Base-by-base conservation (phyloP, 2,113 vertebrate species). In the Seriola aureovittata region DNA sequence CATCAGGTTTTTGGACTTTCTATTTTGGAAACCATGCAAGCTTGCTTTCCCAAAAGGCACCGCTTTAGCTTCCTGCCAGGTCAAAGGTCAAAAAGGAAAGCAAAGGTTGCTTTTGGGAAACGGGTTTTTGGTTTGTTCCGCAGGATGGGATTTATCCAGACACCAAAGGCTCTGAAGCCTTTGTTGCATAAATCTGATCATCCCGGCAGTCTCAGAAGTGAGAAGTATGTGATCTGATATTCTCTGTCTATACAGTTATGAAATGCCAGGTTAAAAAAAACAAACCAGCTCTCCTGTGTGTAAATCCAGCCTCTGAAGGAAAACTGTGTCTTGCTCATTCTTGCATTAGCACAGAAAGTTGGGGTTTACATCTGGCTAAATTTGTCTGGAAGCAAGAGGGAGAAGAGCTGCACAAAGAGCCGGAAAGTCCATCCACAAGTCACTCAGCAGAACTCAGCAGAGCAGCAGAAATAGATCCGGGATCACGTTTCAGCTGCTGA, bases 381-480 rank as follows among this genome's bases (percentile, higher is more conserved):
- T 78, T 32, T 62, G 66, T 72, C 50, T 63, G 46, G 59, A 44
- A 50, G 68, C 42, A 23, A 21, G 60, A 4, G 16, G 21, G 29
- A 67, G 71, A 21, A 5, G 63, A 71, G 58, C 14, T 42, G 48
- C 21, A 70, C 79, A 74, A 55, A 46, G 75, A 78, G 44, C 38
- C 12, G 25, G 52, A 54, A 60, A 75, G 87, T 81, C 29, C 82
- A 70, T 65, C 50, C 1, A 12, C n/a, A 34, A 66, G 73, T 65
- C 7, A 10, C 29, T 59, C 71, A 25, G 80, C 71, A 25, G 80
- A 88, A 71, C 55, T 69, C 62, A 54, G 84, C 88, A 57, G 88
- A 60, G 82, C 70, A 34, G 89, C 91, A 89, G 82, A 89, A 93
- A 92, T 91, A 91, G 91, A 94, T 78, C 71, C 58, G 2, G 67